These are phyloP conservation scores for Halocynthia aurantium DNA, from an alignment of 23 tunicate species.

Conservation along the genomic window DNA sequence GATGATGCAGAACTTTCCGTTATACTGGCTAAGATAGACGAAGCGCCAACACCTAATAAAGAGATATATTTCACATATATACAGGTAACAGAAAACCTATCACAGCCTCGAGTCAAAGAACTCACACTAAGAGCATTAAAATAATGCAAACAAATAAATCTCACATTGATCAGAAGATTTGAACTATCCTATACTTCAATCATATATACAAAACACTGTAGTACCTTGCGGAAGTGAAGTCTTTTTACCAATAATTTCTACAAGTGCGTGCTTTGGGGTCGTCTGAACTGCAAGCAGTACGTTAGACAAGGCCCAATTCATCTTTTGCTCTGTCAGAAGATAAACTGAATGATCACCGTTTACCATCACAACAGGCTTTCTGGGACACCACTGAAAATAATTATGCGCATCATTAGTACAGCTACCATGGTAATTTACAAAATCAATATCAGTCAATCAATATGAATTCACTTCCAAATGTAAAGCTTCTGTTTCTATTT, in stretches of 20 bases:
- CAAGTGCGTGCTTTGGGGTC: conserved; percentile 42
- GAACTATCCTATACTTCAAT: no score
- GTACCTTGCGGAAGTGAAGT: background rate
- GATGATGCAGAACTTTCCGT: background rate
- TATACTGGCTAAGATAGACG: no score
- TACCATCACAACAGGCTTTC: conserved; percentile 36
- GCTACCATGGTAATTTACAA: no score
- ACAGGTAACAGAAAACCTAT: no score
- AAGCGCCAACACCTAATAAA: no score
- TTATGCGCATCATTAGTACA: background rate
- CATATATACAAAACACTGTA: no score
- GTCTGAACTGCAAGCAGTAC: conserved; percentile 64
- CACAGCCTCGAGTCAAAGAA: no score
- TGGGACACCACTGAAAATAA: conserved; percentile 51
- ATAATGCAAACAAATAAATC: no score
- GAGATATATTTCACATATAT: no score
- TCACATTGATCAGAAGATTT: no score
- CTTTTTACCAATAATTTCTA: conserved; percentile 55
- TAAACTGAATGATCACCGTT: conserved; percentile 32
- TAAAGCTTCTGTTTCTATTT: conserved; percentile 9
- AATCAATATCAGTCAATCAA: no score
- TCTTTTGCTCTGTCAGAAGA: conserved; percentile 61
- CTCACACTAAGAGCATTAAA: no score
- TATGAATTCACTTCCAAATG: background rate
- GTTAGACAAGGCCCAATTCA: conserved; percentile 41